Base-by-base conservation (phyloP, 2,797 vertebrate genomes). In the Xerus rutilus region DNA sequence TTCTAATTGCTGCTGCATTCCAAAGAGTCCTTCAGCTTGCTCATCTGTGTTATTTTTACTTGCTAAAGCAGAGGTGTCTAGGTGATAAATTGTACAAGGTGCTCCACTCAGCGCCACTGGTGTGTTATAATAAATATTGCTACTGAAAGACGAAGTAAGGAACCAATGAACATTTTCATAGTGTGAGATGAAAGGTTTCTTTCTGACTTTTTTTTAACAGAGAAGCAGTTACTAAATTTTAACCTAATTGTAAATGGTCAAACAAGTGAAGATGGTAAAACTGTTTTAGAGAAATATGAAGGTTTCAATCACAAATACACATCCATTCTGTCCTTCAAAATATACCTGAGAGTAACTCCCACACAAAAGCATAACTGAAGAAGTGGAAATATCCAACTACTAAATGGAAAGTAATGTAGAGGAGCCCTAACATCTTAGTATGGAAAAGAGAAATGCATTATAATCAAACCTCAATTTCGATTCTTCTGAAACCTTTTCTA, bases 81-180 rank as follows among this genome's bases (percentile, higher is more conserved):
- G 30, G 93, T 96, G 96, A 98, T 96, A 72, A 89, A 97, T 97
- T 72, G 69, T 28, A 83, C 35, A 43, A 84, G 89, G 91, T 72
- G 57, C 49, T 83, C 62, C 78, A 15, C 47, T 95, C 70, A 18
- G 91, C 83, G 64, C 74, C 54, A 25, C 74, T 7, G 14, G 43
- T 32, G 84, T 17, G 47, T 89, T 86, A 47, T 86, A 84, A 96
- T 92, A 96, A 95, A 96, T 79, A 90, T 54, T 76, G 23, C 86
- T 73, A 65, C n/a, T 10, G n/a, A 84, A 89, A 96, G 79, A 89
- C 72, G 59, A 85, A 77, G 95, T 77, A 72, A 81, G 72, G 79
- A 79, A 93, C 43, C 28, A 57, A 73, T n/a, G 54, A 73, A 72
- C 30, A 69, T 94, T 91, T 94, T 64, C 67, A 72, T 7, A 54